phyloP scores from a whole-genome alignment of 2,797 vertebrate genomes.

The Arrhamphus sclerolepis region DNA sequence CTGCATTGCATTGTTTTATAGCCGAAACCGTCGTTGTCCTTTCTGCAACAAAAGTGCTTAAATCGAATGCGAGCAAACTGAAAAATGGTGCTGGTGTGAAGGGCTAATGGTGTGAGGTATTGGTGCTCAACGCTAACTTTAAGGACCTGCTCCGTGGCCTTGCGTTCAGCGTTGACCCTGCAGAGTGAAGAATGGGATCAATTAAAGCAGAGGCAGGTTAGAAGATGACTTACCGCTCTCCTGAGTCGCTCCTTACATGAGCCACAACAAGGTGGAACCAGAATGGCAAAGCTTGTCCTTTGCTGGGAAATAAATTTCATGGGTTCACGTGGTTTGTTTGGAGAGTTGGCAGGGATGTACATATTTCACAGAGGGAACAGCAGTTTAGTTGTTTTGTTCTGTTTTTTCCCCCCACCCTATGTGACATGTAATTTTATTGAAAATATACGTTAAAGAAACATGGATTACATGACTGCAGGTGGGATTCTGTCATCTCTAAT shows the following conservation, averaged over 20 bases:
- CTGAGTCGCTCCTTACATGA: slow-evolving; percentile 49
- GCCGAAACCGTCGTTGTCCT: slow-evolving; percentile 34
- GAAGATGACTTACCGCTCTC: slow-evolving; percentile 51
- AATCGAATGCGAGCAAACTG: slow-evolving; percentile 46
- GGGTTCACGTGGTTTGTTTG: background rate
- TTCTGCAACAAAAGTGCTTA: slow-evolving; percentile 49
- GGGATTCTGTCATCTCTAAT: slow-evolving; percentile 6
- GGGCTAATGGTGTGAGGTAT: slow-evolving; percentile 71
- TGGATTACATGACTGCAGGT: background rate
- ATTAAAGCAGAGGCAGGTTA: slow-evolving; percentile 62
- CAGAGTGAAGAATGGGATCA: slow-evolving; percentile 61
- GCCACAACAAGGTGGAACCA: slow-evolving; percentile 28
- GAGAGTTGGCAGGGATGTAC: background rate
- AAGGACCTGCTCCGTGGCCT: slow-evolving; percentile 57
- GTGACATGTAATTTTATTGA: background rate
- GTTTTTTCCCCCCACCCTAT: background rate
- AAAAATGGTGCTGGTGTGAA: slow-evolving; percentile 53
- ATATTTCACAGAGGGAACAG: background rate
- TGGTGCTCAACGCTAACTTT: slow-evolving; percentile 55
- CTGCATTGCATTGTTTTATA: slow-evolving; percentile 33
- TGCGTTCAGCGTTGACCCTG: slow-evolving; percentile 36
- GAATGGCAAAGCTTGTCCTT: slow-evolving; percentile 14
- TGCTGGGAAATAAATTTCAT: slow-evolving; percentile 14
- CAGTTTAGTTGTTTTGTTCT: background rate
- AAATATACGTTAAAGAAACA: background rate